Evolutionary conservation across 2,113 vertebrate species (phyloP).

Genomic region (Saimiri boliviensis): DNA sequence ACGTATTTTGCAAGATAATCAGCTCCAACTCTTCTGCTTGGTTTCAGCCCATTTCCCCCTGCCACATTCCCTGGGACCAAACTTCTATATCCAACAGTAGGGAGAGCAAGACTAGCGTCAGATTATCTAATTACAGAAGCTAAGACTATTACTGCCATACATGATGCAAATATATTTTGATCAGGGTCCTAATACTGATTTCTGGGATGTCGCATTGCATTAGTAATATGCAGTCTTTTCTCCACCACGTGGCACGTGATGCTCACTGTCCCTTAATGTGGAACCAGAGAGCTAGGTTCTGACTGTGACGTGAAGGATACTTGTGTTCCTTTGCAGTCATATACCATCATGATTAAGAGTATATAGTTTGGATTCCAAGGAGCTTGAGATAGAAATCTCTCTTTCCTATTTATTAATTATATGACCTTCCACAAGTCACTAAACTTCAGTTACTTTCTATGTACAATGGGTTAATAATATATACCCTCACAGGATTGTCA

Average conservation of each 20-base stretch:
- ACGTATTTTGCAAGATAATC: slow-evolving; percentile 62
- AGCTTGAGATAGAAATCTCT: background rate
- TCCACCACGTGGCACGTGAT: slow-evolving; percentile 49
- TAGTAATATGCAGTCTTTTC: background rate
- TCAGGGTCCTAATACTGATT: slow-evolving; percentile 65
- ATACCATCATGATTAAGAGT: background rate
- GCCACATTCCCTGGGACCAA: background rate
- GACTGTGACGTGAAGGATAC: slow-evolving; percentile 38
- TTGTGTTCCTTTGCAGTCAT: background rate
- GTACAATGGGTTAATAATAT: background rate
- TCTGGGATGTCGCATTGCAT: slow-evolving; percentile 44
- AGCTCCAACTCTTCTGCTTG: slow-evolving; percentile 59
- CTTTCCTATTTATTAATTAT: background rate
- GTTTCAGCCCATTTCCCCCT: slow-evolving; percentile 68
- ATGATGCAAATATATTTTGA: slow-evolving; percentile 63
- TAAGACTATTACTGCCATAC: slow-evolving; percentile 1
- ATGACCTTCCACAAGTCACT: background rate
- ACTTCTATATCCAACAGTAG: slow-evolving; percentile 48
- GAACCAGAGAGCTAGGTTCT: slow-evolving; percentile 35
- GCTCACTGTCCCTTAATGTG: slow-evolving; percentile 38
- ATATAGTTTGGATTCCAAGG: background rate
- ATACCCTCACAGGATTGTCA: background rate
- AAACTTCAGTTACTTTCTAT: background rate
- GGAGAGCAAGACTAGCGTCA: background rate
- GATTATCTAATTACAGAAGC: slow-evolving; percentile 17